phyloP scores from a whole-genome alignment of 1,140 invertebrate species.

The Riptortus pedestris region DNA sequence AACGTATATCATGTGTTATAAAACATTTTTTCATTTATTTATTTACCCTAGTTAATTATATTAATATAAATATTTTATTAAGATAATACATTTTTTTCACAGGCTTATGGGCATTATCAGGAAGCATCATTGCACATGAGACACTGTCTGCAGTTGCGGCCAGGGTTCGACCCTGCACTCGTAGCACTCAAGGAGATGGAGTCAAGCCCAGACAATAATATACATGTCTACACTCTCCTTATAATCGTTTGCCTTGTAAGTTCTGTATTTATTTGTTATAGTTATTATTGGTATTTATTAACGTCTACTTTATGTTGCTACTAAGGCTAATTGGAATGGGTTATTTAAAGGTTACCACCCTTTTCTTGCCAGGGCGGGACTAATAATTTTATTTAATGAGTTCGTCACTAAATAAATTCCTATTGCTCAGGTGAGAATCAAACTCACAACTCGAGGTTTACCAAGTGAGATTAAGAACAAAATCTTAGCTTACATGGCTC shows the following conservation, averaged over 20 bases:
- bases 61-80: background rate
- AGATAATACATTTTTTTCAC: background rate
- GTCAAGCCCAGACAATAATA: conserved; percentile 55
- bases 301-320: background rate
- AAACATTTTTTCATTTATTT: no score
- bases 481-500: no score
- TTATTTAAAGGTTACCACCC: background rate
- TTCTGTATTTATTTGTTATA: conserved; percentile 25
- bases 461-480: no score
- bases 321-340: background rate
- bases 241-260: conserved; percentile 74
- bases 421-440: no score
- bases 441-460: no score
- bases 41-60: background rate
- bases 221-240: conserved; percentile 70
- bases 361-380: background rate
- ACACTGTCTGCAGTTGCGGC: conserved; percentile 68
- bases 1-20: no score
- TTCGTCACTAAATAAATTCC: no score
- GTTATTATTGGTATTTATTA: background rate
- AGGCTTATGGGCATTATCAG: conserved; percentile 71
- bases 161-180: conserved; percentile 67
- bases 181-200: conserved; percentile 68
- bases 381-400: no score
- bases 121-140: conserved; percentile 69